Percentiles rank a stretch among this genome's conserved stretches.
Conservation (phyloP, 2,888 invertebrate species). For the Drosophila helvetica region DNA sequence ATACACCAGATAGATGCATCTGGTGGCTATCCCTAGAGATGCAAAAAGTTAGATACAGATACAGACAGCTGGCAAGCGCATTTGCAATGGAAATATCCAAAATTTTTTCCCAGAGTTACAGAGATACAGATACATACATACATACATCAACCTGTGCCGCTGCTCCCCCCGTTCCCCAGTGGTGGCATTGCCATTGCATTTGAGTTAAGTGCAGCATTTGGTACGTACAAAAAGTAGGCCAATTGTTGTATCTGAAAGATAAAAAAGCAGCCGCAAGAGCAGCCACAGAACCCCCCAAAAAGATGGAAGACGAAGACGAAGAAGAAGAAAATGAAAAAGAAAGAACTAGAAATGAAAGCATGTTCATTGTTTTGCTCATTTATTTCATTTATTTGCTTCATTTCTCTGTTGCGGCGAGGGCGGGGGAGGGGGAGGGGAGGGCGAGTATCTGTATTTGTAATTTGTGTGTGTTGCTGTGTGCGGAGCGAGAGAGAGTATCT, state of each 20-base stretch:
- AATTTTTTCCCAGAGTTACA: not conserved
- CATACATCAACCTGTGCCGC: slow-evolving; percentile 19
- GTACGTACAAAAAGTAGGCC: slow-evolving; percentile 65
- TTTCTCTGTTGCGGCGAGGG: slow-evolving; percentile 42
- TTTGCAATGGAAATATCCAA: not conserved
- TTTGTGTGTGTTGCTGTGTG: not conserved
- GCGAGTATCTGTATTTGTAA: not conserved
- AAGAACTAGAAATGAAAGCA: slow-evolving; percentile 43
- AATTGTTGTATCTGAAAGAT: slow-evolving; percentile 68
- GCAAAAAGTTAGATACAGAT: too few species aligned
- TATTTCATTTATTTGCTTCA: slow-evolving; percentile 72
- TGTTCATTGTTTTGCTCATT: slow-evolving; percentile 57
- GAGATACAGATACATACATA: slow-evolving; percentile 14
- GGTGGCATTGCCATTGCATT: slow-evolving; percentile 38
- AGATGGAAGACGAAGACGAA: not conserved
- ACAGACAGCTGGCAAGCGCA: too few species aligned
- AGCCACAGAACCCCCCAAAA: not conserved
- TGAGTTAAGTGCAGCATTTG: slow-evolving; percentile 50
- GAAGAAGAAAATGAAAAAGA: slow-evolving; percentile 16
- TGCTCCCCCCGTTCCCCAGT: slow-evolving; percentile 6
- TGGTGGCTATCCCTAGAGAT: too few species aligned
- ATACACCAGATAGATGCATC: too few species aligned
- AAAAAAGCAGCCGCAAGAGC: slow-evolving; percentile 3
- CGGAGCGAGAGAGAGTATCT: not conserved
- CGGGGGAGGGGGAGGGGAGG: not conserved